phyloP scores from a whole-genome alignment of 2,888 invertebrate genomes.

The Eledona agricola region DNA sequence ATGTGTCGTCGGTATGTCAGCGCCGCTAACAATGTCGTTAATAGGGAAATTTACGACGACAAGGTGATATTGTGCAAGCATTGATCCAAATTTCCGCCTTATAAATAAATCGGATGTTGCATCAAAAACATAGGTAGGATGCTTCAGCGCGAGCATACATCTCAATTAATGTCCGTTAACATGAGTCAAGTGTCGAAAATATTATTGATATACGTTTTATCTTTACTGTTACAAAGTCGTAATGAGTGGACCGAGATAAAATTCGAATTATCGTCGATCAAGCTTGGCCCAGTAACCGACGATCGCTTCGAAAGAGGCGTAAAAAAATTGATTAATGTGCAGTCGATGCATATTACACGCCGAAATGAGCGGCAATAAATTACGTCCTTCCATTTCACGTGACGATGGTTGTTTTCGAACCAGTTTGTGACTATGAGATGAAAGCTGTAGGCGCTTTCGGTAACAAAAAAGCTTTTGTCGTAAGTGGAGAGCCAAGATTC shows the following conservation, averaged over 20 bases:
- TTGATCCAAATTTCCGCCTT: too few relatives aligned
- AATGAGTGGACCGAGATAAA: conserved; percentile 28
- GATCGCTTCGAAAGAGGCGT: conserved; percentile 11
- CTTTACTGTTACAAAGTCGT: too few relatives aligned
- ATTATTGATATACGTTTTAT: too few relatives aligned
- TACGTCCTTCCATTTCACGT: conserved; percentile 17
- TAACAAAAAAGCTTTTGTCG: conserved; percentile 12
- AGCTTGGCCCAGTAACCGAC: conserved; percentile 10
- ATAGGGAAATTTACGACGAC: conserved; percentile 10
- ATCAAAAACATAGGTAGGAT: too few relatives aligned
- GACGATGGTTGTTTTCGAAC: conserved; percentile 24
- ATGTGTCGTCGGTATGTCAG: conserved; percentile 12
- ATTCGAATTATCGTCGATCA: conserved; percentile 15
- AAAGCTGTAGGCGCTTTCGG: conserved; percentile 11
- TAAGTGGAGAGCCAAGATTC: conserved; percentile 4
- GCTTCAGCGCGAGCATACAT: conserved; percentile 20
- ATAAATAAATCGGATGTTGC: too few relatives aligned
- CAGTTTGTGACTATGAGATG: conserved; percentile 19
- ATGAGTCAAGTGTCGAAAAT: conserved; percentile 2
- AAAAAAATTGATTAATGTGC: conserved; percentile 33
- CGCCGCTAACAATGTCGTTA: conserved; percentile 7
- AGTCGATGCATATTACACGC: conserved; percentile 31
- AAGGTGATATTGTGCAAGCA: too few relatives aligned
- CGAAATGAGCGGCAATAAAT: conserved; percentile 32
- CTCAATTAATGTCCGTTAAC: conserved; percentile 26